phyloP scores from a whole-genome alignment of 2,797 vertebrate genomes.

The Selene dorsalis region DNA sequence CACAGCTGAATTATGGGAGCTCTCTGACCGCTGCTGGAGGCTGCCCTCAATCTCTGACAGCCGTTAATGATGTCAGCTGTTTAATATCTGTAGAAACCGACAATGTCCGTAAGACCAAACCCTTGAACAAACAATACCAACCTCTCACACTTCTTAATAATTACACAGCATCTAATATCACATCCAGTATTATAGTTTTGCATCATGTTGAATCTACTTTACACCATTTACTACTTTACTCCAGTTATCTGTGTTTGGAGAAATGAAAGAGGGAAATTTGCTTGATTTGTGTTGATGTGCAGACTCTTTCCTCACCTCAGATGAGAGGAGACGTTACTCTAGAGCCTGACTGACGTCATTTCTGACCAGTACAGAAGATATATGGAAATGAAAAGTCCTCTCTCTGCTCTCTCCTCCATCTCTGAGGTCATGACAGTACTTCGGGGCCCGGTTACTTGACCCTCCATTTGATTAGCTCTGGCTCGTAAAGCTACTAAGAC shows the following conservation, averaged over 20 bases:
- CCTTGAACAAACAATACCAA: too few relatives aligned
- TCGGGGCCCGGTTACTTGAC: neutral
- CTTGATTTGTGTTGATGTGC: neutral
- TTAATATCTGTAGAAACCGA: too few relatives aligned
- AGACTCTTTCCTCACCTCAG: neutral
- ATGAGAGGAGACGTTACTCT: neutral
- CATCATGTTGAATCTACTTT: neutral
- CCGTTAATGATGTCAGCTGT: too few relatives aligned
- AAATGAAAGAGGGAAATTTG: neutral
- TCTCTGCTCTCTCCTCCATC: neutral
- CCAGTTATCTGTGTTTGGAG: too few relatives aligned
- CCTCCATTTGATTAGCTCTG: slow-evolving; percentile 1
- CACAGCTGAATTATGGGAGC: too few relatives aligned
- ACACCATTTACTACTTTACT: too few relatives aligned
- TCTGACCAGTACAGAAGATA: neutral
- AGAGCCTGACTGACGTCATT: neutral
- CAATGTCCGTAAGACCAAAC: too few relatives aligned
- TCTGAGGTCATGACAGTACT: neutral
- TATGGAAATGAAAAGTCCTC: neutral
- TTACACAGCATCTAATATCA: neutral
- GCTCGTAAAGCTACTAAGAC: neutral
- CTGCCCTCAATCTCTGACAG: too few relatives aligned
- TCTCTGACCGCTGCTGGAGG: too few relatives aligned
- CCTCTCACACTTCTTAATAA: too few relatives aligned
- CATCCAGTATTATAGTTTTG: too few relatives aligned